Base-by-base conservation (phyloP, 30 jellyfish, hydroid and myxozoan genomes). In the Hydractinia symbiolongicarpus region DNA sequence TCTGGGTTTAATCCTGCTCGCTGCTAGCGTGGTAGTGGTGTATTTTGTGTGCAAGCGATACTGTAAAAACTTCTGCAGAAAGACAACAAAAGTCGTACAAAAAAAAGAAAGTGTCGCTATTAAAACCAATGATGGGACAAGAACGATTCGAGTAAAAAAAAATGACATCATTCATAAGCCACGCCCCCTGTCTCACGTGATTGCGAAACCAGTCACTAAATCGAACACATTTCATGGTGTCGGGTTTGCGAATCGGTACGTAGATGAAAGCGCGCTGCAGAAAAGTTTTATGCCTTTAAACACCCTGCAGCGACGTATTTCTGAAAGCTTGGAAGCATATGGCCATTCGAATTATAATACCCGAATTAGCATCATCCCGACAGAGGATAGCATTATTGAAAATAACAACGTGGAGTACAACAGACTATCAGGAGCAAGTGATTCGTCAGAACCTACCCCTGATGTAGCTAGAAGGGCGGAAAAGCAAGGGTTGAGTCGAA, bases 311-410 rank as follows among this genome's bases (percentile, higher is more conserved):
- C 50, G 80, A 30, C 80, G 80, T 49, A 71, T 71, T 8, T 71
- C 80, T 30, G 80, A 71, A 71, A 71, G 80, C n/a, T n/a, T 71
- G 13, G 56, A 30, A 9, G 80, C 80, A 64, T 64, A 64, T 20
- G 80, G 56, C 9, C 56, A 71, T 14, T 15, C 54, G 80, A 30
- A 30, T 30, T 60, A 55, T 20, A 53, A 30, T 6, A 71, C 11
- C 2, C 61, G 56, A 30, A 71, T 15, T 20, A 19, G 61, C n/a
- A 14, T 71, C 15, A 55, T 60, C 60, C 9, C 51, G 9, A 19
- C 61, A 19, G 54, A 71, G 16, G 80, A 44, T 9, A n/a, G 15
- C 51, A 53, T 71, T 71, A 20, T 71, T 60, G 80, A 71, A 71
- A 71, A 71, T 60, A 50, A 71, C 17, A 20, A 71, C 58, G 54